phyloP scores from a whole-genome alignment of 2,888 invertebrate genomes.

The Scrobipalpa costella region DNA sequence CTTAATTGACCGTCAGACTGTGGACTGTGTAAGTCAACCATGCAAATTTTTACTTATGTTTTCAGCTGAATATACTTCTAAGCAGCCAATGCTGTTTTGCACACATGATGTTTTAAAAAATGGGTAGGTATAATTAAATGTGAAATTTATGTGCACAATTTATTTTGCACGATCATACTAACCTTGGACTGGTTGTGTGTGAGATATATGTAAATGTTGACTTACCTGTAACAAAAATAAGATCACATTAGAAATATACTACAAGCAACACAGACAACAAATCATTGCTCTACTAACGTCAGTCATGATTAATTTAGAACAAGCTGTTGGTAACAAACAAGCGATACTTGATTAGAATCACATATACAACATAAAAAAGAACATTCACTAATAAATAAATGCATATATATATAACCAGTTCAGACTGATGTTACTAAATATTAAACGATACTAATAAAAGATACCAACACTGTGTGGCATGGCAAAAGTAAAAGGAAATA shows the following conservation, averaged over 20 bases:
- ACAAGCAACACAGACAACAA: background rate
- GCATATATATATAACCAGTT: background rate
- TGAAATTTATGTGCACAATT: conserved; percentile 9
- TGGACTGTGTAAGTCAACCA: conserved; percentile 22
- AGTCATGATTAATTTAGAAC: conserved; percentile 24
- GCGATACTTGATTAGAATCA: background rate
- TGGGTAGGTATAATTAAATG: conserved; percentile 10
- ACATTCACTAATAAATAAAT: background rate
- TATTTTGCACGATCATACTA: background rate
- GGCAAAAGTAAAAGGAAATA: background rate
- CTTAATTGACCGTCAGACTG: conserved; percentile 21
- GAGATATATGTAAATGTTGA: conserved; percentile 9
- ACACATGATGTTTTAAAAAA: conserved; percentile 1
- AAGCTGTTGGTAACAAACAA: conserved; percentile 6
- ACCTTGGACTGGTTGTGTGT: conserved; percentile 1
- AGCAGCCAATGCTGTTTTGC: background rate
- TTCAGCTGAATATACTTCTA: background rate
- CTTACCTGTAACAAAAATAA: conserved; percentile 31
- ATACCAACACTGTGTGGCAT: no score
- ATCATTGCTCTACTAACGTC: conserved; percentile 22
- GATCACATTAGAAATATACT: conserved; percentile 2
- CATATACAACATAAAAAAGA: background rate
- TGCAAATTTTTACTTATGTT: conserved; percentile 21
- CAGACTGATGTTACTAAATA: no score
- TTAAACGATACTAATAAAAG: no score